Conservation (phyloP, 2,113 vertebrate genomes). For the Leucoraja erinaceus region DNA sequence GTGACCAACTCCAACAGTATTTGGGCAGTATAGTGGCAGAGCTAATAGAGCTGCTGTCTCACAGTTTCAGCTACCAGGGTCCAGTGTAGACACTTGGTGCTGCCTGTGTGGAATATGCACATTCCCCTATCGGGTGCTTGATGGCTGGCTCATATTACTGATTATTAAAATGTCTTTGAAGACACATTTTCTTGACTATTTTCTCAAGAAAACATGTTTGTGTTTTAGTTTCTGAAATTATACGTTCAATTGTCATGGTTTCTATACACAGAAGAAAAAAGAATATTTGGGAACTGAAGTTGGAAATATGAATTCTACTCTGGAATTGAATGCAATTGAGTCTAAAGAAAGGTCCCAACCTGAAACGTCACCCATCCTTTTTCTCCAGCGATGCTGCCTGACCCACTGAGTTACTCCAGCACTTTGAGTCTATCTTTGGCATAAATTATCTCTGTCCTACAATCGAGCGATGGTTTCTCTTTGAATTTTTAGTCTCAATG, state of each 20-base stretch:
- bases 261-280: not conserved
- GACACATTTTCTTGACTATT: not conserved
- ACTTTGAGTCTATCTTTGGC: too few species aligned
- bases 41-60: too few species aligned
- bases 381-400: too few species aligned
- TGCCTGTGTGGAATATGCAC: too few species aligned
- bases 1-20: not conserved
- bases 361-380: too few species aligned
- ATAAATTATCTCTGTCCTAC: not conserved
- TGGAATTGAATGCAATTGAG: not conserved
- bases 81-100: too few species aligned
- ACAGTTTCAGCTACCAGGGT: too few species aligned
- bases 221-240: not conserved
- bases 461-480: not conserved
- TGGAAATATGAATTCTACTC: not conserved
- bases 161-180: constrained; percentile 5
- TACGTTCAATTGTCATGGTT: not conserved
- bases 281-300: not conserved
- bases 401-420: too few species aligned
- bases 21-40: too few species aligned
- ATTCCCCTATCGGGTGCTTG: too few species aligned
- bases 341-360: too few species aligned
- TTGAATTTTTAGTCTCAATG: not conserved
- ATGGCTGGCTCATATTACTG: too few species aligned
- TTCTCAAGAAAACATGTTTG: not conserved